Evolutionary conservation across 2,113 vertebrate genomes (phyloP).

Genomic region (Steatornis caripensis): DNA sequence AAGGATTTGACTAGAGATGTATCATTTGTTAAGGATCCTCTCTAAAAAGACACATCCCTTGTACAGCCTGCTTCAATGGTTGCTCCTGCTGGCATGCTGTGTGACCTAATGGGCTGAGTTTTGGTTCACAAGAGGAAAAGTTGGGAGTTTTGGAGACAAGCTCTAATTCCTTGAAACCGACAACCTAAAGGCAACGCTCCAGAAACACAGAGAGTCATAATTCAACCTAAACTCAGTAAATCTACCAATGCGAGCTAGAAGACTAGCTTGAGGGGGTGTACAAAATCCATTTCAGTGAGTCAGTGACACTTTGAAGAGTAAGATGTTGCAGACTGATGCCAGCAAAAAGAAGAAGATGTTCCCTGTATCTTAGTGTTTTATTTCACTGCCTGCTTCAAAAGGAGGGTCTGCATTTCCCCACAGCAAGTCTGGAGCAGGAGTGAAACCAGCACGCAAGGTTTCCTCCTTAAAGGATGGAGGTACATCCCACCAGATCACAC

Average conservation of each 20-base stretch:
- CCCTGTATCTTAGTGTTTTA: neutral
- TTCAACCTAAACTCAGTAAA: neutral
- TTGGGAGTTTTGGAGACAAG: neutral
- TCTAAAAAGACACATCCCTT: neutral
- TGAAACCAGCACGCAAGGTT: neutral
- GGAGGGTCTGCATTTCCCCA: neutral
- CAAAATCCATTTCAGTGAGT: slow-evolving; percentile 16
- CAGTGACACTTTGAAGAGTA: slow-evolving; percentile 17
- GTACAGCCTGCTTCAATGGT: fast-evolving
- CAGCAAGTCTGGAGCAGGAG: neutral
- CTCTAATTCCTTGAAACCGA: neutral
- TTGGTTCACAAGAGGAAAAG: neutral
- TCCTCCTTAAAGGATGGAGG: neutral
- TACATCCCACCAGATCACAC: neutral
- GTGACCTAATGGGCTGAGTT: neutral
- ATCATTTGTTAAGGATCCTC: neutral
- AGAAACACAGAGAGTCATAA: neutral
- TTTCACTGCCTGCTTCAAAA: neutral
- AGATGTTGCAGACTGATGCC: neutral
- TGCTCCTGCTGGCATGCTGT: neutral
- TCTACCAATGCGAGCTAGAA: neutral
- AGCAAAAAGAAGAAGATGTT: neutral
- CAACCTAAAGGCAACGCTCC: neutral
- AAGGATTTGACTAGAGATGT: neutral
- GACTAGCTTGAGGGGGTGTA: neutral